Evolutionary conservation across 2,113 vertebrate genomes (phyloP).

Genomic region (Laticauda laticaudata): DNA sequence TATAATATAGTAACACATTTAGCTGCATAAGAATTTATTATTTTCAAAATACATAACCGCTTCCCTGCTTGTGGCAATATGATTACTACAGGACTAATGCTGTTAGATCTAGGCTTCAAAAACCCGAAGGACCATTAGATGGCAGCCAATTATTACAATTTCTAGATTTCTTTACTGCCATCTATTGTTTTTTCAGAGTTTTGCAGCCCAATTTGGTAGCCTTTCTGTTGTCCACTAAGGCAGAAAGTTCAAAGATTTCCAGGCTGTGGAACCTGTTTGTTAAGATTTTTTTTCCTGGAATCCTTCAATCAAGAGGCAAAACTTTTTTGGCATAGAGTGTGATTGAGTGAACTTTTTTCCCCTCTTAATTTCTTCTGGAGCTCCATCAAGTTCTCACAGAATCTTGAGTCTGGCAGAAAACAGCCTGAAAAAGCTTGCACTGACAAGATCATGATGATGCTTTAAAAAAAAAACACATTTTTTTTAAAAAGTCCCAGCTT

Average conservation of each 20-base stretch:
- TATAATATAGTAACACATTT: background rate
- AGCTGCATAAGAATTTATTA: accelerated
- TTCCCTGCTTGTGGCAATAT: background rate
- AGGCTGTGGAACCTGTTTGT: background rate
- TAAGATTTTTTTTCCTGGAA: background rate
- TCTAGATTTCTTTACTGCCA: background rate
- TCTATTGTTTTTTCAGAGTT: background rate
- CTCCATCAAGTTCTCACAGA: background rate
- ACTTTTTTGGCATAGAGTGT: background rate
- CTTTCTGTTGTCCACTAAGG: background rate
- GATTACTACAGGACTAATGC: background rate
- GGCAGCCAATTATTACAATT: background rate
- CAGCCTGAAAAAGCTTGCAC: background rate
- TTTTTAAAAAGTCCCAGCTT: background rate
- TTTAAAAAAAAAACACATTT: background rate
- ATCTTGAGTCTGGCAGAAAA: background rate
- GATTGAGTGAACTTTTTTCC: background rate
- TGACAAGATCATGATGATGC: background rate
- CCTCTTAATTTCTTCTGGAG: background rate
- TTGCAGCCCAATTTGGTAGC: background rate
- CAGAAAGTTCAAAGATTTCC: background rate
- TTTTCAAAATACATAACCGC: background rate
- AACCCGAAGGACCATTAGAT: background rate
- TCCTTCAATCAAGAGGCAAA: background rate
- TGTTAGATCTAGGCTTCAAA: background rate